These are phyloP conservation scores for Crocodylus rhombifer DNA, from an alignment of 2,797 vertebrate species.

Conservation along the genomic window DNA sequence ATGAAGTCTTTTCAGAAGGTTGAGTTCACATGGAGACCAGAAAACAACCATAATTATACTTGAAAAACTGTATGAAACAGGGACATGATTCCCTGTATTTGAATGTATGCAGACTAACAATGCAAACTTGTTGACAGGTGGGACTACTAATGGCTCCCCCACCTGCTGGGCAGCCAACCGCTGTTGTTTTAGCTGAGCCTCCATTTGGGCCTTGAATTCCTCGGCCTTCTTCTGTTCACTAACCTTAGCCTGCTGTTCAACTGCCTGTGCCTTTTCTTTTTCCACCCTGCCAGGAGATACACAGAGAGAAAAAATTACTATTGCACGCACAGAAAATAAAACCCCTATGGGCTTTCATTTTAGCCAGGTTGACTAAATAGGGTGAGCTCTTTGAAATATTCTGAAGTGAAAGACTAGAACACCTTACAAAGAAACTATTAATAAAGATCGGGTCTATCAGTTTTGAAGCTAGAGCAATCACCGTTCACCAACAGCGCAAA, in stretches of 20 bases:
- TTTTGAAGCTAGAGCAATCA: background rate
- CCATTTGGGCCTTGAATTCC: slow-evolving; percentile 91
- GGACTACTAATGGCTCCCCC: slow-evolving; percentile 70
- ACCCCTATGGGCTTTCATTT: background rate
- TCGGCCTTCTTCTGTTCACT: slow-evolving; percentile 90
- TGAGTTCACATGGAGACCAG: background rate
- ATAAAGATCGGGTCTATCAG: slow-evolving; percentile 12
- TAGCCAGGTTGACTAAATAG: background rate
- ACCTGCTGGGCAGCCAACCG: slow-evolving; percentile 92
- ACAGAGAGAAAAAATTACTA: slow-evolving; percentile 59
- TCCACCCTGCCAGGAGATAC: slow-evolving; percentile 88
- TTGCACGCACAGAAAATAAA: background rate
- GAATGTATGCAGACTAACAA: slow-evolving; percentile 50
- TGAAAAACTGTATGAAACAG: background rate
- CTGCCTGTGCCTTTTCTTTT: slow-evolving; percentile 97
- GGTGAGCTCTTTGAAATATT: background rate
- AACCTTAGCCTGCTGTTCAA: slow-evolving; percentile 94
- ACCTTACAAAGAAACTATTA: background rate
- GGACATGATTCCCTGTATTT: slow-evolving; percentile 10
- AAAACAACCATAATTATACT: background rate
- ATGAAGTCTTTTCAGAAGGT: background rate
- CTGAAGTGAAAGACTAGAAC: background rate
- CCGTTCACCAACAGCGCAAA: background rate
- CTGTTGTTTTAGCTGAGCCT: slow-evolving; percentile 92
- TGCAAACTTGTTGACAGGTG: slow-evolving; percentile 64